These are phyloP conservation scores for Encarsia formosa DNA, from an alignment of 2,888 invertebrate species.

Conservation along the genomic window DNA sequence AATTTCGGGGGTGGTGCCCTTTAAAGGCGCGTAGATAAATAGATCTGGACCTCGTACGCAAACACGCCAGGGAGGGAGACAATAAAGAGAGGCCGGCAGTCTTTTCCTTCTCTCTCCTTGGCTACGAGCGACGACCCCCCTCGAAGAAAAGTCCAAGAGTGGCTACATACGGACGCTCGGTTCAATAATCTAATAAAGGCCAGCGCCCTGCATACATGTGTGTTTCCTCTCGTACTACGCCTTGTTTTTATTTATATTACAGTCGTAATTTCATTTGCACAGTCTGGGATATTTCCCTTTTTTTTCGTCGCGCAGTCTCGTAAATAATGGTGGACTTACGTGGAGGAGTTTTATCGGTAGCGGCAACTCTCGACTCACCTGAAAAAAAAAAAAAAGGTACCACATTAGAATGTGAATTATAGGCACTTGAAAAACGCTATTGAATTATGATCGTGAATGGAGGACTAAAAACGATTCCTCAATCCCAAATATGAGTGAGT, in stretches of 20 bases:
- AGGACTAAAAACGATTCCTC: too few relatives aligned
- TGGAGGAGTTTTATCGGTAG: too few relatives aligned
- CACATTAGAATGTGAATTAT: too few relatives aligned
- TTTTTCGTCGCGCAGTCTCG: not conserved
- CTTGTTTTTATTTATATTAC: too few relatives aligned
- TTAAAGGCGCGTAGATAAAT: constrained; percentile 49
- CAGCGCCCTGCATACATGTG: constrained; percentile 21
- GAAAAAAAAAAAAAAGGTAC: constrained; percentile 7
- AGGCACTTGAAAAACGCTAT: too few relatives aligned
- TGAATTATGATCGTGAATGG: too few relatives aligned
- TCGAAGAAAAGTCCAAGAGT: too few relatives aligned
- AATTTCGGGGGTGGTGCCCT: constrained; percentile 38
- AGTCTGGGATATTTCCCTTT: too few relatives aligned
- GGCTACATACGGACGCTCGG: constrained; percentile 3
- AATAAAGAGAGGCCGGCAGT: not conserved
- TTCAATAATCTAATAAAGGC: constrained; percentile 49
- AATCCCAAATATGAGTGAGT: too few relatives aligned
- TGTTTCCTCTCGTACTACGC: constrained; percentile 17
- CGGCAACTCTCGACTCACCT: constrained; percentile 17
- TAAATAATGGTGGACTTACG: too few relatives aligned
- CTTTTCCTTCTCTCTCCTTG: not conserved
- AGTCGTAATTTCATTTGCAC: too few relatives aligned
- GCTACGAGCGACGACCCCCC: not conserved
- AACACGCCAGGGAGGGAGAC: constrained; percentile 11
- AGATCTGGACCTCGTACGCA: constrained; percentile 37